These are phyloP conservation scores for Solenopsis invicta DNA, from an alignment of 1,140 invertebrate genomes.

Conservation along the genomic window DNA sequence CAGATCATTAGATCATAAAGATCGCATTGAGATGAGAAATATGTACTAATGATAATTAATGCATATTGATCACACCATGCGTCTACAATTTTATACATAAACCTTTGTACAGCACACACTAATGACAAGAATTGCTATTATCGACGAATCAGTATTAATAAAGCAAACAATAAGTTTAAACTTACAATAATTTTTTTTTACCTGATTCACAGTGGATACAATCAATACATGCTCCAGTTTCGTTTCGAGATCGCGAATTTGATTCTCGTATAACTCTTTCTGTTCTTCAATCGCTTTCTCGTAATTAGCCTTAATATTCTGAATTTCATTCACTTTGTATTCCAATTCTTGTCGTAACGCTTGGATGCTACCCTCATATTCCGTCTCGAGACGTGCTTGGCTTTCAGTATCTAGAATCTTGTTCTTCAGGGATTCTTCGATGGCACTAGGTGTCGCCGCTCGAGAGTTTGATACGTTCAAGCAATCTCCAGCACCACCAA, in stretches of 20 bases:
- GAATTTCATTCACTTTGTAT: conserved; percentile 76
- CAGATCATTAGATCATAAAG: neutral
- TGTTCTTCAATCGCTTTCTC: conserved; percentile 86
- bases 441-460: conserved; percentile 41
- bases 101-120: conserved; percentile 1
- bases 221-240: conserved; percentile 72
- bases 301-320: conserved; percentile 83
- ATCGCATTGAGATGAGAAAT: conserved; percentile 4
- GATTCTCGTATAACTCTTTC: conserved; percentile 83
- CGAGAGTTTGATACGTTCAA: conserved; percentile 71
- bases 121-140: neutral
- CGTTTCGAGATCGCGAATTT: conserved; percentile 86
- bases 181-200: conserved; percentile 59
- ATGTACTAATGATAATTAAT: conserved; percentile 1
- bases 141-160: conserved; percentile 34
- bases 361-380: conserved; percentile 61
- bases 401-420: conserved; percentile 41
- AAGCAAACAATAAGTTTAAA: neutral
- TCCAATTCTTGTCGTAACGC: conserved; percentile 70
- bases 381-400: conserved; percentile 34
- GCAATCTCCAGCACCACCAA: conserved; percentile 78
- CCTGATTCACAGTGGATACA: conserved; percentile 78
- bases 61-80: conserved; percentile 37
- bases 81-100: conserved; percentile 13
- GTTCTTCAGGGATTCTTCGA: conserved; percentile 50